These are phyloP conservation scores for Phallusia fumigata DNA, from an alignment of 23 tunicate species.

Conservation along the genomic window DNA sequence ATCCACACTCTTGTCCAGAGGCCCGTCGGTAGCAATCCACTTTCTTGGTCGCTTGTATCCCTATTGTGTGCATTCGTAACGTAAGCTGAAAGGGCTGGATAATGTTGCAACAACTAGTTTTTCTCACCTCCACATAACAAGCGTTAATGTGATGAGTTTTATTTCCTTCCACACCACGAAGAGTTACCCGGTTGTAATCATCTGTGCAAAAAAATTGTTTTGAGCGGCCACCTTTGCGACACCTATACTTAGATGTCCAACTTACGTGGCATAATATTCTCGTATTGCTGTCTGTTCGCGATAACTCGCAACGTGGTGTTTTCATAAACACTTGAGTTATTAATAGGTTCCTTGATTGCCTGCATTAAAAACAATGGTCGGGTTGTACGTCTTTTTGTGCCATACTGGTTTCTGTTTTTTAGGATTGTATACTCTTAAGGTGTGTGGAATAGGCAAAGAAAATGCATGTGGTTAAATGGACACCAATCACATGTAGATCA, in stretches of 20 bases:
- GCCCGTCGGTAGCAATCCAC: neutral
- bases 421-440: too few species aligned
- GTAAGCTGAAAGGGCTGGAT: neutral
- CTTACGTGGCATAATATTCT: slow-evolving; percentile 5
- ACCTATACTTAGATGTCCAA: neutral
- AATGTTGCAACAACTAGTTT: neutral
- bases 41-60: neutral
- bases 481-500: too few species aligned
- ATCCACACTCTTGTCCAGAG: neutral
- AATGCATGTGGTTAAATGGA: too few species aligned
- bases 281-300: neutral
- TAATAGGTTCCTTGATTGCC: too few species aligned
- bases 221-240: too few species aligned
- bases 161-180: neutral
- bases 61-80: neutral
- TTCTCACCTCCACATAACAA: neutral
- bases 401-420: too few species aligned
- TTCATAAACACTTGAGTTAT: too few species aligned
- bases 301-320: neutral
- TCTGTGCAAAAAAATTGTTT: neutral
- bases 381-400: too few species aligned
- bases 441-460: too few species aligned
- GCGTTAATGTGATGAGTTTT: neutral
- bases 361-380: too few species aligned
- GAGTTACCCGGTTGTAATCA: neutral